Conservation (phyloP, 2,113 vertebrate species). For the Sitta europaea region DNA sequence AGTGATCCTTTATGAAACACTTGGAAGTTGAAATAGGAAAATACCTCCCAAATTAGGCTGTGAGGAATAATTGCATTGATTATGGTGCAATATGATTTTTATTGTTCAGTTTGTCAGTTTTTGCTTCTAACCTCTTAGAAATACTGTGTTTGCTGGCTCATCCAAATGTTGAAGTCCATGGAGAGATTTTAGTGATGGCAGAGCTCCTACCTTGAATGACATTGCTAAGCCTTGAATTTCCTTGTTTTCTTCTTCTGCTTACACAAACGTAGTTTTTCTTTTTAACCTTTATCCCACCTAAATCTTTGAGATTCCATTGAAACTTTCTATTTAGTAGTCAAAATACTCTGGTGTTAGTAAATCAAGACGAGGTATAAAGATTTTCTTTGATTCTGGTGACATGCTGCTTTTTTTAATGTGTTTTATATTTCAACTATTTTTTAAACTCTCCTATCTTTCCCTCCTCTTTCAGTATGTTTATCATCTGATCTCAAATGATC, state of each 20-base stretch:
- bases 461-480: neutral
- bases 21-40: constrained; percentile 4
- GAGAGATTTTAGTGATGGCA: neutral
- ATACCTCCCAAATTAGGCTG: neutral
- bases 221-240: neutral
- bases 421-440: neutral
- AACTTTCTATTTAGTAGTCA: neutral
- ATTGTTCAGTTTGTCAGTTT: neutral
- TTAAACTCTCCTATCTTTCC: neutral
- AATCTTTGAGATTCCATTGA: neutral
- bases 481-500: neutral
- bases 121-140: neutral
- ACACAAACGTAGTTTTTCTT: rapidly evolving
- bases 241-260: neutral
- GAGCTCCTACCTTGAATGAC: neutral
- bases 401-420: neutral
- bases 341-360: neutral
- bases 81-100: neutral
- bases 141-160: neutral
- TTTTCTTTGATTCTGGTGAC: neutral
- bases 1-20: neutral
- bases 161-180: neutral
- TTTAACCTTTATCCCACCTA: neutral
- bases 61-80: neutral
- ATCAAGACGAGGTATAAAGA: neutral